Percentiles rank a stretch among this genome's conserved stretches.
Conservation (phyloP, 1,140 invertebrate species). For the Trichonephila clavipes region DNA sequence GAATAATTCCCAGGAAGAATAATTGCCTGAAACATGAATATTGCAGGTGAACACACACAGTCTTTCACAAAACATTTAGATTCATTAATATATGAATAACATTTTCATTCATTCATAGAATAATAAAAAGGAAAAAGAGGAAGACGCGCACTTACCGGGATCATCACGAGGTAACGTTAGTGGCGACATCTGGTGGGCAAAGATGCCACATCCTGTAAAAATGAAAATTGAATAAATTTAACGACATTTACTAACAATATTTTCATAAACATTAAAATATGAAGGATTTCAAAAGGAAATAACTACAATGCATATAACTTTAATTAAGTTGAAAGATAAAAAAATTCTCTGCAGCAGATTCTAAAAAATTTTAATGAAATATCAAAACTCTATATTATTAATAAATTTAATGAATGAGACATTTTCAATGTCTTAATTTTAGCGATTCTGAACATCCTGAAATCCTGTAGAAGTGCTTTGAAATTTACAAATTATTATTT, state of each 20-base stretch:
- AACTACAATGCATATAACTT: not conserved
- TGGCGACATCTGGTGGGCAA: conserved; percentile 77
- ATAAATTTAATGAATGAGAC: too few species aligned
- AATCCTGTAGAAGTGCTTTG: too few species aligned
- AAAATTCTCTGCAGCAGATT: too few species aligned
- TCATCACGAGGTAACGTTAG: conserved; percentile 72
- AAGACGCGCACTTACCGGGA: conserved; percentile 55
- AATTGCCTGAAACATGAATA: not conserved
- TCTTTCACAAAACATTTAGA: not conserved
- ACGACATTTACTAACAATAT: not conserved
- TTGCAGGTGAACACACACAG: not conserved
- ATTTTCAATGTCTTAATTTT: too few species aligned
- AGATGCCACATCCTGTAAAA: conserved; percentile 68
- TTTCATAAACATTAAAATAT: not conserved
- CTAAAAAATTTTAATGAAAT: too few species aligned
- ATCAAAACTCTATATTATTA: too few species aligned
- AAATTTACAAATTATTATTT: too few species aligned
- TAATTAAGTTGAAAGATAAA: not conserved
- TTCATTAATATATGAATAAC: not conserved
- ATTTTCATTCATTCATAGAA: not conserved
- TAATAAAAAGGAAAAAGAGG: not conserved
- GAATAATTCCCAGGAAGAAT: not conserved
- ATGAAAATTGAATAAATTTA: not conserved
- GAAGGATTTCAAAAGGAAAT: too few species aligned
- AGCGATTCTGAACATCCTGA: too few species aligned